Conservation (phyloP, 1,140 invertebrate species). For the Octopus sinensis region DNA sequence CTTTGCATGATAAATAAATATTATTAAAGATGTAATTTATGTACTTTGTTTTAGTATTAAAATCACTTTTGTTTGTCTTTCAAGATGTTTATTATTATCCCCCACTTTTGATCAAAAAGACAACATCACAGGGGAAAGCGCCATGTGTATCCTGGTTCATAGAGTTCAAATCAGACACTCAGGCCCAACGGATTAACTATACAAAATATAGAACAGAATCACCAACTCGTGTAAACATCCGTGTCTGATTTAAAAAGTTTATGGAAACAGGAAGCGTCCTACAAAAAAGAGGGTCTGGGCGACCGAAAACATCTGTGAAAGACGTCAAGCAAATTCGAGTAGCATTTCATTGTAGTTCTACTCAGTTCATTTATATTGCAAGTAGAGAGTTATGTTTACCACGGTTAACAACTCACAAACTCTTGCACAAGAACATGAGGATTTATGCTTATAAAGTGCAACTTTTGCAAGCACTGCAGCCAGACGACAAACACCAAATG, state of each 20-base stretch:
- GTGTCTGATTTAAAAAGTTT: no score
- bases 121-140: not conserved
- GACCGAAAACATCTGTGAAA: no score
- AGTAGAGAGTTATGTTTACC: not conserved
- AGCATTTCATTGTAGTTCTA: not conserved
- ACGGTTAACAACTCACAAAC: no score
- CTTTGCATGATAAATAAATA: conserved; percentile 2
- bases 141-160: conserved; percentile 4
- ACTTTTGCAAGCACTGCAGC: no score
- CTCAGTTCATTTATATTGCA: no score
- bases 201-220: conserved; percentile 4
- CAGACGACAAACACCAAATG: no score
- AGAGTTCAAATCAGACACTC: not conserved
- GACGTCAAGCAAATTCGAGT: not conserved
- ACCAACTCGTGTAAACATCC: not conserved
- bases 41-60: not conserved
- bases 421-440: no score
- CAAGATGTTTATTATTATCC: not conserved
- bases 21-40: conserved; percentile 3
- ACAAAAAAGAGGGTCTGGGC: no score
- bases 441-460: no score
- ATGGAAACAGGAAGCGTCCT: no score
- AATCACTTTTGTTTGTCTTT: not conserved
- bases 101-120: not conserved
- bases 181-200: not conserved